Conservation (phyloP, 2,797 vertebrate species). For the Macropus fuliginosus region DNA sequence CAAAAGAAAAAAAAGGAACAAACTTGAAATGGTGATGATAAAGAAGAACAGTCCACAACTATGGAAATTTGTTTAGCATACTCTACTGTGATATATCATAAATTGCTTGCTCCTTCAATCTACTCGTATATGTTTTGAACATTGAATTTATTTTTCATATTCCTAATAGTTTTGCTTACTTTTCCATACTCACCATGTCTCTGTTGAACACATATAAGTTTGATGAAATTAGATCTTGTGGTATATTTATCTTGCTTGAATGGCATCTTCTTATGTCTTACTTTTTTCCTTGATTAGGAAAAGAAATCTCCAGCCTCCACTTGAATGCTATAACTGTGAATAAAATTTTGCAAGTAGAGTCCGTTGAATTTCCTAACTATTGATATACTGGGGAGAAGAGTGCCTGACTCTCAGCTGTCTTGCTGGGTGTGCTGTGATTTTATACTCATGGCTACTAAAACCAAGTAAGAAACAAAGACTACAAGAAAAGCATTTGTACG, state of each 20-base stretch:
- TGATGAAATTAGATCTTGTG: slow-evolving; percentile 20
- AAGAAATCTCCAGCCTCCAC: neutral
- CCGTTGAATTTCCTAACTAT: slow-evolving; percentile 15
- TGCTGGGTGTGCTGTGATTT: neutral
- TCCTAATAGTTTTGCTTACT: neutral
- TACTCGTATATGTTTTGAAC: slow-evolving; percentile 27
- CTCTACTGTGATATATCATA: too few relatives aligned
- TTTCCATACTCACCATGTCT: slow-evolving; percentile 31
- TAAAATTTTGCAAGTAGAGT: neutral
- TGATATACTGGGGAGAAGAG: neutral
- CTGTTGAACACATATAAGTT: neutral
- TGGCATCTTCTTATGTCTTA: neutral
- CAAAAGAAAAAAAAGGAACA: neutral
- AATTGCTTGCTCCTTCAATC: neutral
- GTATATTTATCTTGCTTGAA: slow-evolving; percentile 1
- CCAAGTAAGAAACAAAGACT: slow-evolving; percentile 18
- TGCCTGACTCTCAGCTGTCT: slow-evolving; percentile 5
- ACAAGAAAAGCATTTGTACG: neutral
- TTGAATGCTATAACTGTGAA: neutral
- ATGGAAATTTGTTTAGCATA: neutral
- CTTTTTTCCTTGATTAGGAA: neutral
- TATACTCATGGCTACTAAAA: slow-evolving; percentile 37
- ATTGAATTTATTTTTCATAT: slow-evolving; percentile 34
- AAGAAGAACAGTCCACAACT: slow-evolving; percentile 5
- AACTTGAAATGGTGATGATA: slow-evolving; percentile 43